Percentiles rank a stretch among this genome's conserved stretches.
Conservation (phyloP, 2,888 invertebrate genomes). For the Drosophila neutralis region DNA sequence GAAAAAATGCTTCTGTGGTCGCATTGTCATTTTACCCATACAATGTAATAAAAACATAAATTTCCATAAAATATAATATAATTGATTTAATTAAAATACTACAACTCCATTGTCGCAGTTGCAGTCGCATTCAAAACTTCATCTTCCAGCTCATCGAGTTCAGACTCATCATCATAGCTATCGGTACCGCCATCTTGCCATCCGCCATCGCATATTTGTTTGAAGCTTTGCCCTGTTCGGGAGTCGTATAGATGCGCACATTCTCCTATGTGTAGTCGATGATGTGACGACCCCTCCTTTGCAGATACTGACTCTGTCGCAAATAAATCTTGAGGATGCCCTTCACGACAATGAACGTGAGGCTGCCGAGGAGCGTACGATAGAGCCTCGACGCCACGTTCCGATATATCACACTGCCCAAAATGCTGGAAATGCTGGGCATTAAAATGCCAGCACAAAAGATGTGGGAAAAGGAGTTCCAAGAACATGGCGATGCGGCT, state of each 20-base stretch:
- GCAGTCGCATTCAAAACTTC: neutral
- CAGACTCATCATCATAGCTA: neutral
- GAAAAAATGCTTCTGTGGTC: too few species aligned
- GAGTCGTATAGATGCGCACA: slow-evolving; percentile 59
- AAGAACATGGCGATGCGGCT: too few species aligned
- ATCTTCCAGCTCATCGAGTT: neutral
- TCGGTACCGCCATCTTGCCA: slow-evolving; percentile 32
- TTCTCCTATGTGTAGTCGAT: slow-evolving; percentile 91
- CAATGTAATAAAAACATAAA: neutral
- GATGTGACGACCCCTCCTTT: slow-evolving; percentile 94
- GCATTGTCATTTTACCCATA: neutral
- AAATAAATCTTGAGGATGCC: slow-evolving; percentile 97
- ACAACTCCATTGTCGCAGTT: slow-evolving; percentile 3
- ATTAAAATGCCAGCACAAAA: slow-evolving; percentile 96
- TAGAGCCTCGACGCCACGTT: slow-evolving; percentile 95
- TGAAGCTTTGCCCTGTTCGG: neutral
- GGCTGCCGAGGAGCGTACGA: slow-evolving; percentile 95
- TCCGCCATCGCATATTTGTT: neutral
- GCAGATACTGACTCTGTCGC: slow-evolving; percentile 95
- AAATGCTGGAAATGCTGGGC: slow-evolving; percentile 96
- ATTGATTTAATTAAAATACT: slow-evolving; percentile 28
- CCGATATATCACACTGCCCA: slow-evolving; percentile 95
- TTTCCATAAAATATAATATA: neutral
- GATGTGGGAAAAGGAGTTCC: slow-evolving; percentile 90
- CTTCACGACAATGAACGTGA: slow-evolving; percentile 95